phyloP scores from a whole-genome alignment of 2,113 vertebrate genomes.

The Sprattus sprattus region DNA sequence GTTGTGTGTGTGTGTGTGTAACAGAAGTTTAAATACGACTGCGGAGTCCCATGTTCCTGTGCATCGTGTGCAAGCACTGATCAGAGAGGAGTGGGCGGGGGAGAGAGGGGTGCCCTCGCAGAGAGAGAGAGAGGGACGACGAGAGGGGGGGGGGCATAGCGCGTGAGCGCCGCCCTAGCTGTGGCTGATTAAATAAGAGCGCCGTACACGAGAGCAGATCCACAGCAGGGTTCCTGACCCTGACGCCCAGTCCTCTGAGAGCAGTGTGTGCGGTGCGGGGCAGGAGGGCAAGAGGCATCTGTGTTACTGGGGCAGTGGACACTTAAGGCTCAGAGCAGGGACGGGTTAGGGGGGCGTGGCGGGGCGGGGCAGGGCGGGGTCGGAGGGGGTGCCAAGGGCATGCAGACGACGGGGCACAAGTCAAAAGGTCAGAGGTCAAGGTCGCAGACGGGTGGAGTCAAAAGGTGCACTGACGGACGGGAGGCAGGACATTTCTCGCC shows the following conservation, averaged over 20 bases:
- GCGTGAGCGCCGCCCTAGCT: neutral
- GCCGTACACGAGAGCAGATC: neutral
- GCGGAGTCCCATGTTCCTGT: neutral
- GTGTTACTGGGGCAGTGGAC: neutral
- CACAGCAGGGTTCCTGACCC: neutral
- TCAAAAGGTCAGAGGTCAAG: conserved; percentile 1
- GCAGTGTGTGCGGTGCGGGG: neutral
- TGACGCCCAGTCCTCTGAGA: neutral
- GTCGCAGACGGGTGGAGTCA: neutral
- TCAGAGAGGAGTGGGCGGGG: neutral
- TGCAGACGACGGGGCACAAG: neutral
- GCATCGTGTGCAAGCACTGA: neutral
- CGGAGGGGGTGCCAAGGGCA: conserved; percentile 22
- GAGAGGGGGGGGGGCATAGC: neutral
- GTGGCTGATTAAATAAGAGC: neutral
- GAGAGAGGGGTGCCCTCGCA: no score
- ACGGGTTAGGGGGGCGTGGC: neutral
- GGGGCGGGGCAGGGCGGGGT: no score
- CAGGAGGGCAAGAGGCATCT: neutral
- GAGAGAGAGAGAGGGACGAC: neutral
- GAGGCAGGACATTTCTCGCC: neutral
- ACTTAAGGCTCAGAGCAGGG: conserved; percentile 42
- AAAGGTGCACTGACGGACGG: neutral
- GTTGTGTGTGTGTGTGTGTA: neutral
- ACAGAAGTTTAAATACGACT: neutral